Evolutionary conservation across 2,113 vertebrate genomes (phyloP).

Genomic region (Hippopotamus amphibius): DNA sequence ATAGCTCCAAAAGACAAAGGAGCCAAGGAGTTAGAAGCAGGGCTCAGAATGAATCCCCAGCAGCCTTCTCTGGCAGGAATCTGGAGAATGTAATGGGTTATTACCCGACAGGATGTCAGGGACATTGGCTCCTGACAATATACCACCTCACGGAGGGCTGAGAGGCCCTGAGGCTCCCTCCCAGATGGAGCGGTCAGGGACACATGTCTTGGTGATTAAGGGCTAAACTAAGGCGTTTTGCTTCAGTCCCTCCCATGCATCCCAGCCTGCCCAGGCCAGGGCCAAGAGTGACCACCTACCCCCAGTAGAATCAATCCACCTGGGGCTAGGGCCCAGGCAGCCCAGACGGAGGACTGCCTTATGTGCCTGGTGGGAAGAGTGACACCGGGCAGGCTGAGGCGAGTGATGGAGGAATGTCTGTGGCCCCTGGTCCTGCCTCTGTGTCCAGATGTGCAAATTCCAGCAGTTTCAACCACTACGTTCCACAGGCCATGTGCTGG

Average conservation of each 20-base stretch:
- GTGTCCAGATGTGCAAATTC: conserved; percentile 74
- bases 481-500: conserved; percentile 15
- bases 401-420: conserved; percentile 62
- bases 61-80: conserved; percentile 60
- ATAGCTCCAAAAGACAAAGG: conserved; percentile 52
- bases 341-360: background rate
- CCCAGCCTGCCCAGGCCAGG: conserved; percentile 25
- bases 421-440: conserved; percentile 49
- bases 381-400: conserved; percentile 59
- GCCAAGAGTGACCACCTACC: conserved; percentile 25
- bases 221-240: conserved; percentile 47
- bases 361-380: conserved; percentile 19
- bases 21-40: background rate
- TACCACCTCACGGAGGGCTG: background rate
- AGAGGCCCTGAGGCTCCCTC: conserved; percentile 58
- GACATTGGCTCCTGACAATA: conserved; percentile 47
- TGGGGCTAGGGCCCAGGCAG: conserved; percentile 21
- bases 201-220: conserved; percentile 69
- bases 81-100: conserved; percentile 72
- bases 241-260: background rate
- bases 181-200: conserved; percentile 33
- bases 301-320: conserved; percentile 25
- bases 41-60: conserved; percentile 6
- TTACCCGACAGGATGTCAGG: conserved; percentile 68
- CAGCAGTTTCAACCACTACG: background rate